phyloP scores from a whole-genome alignment of 2,113 vertebrate species.

The Anguilla rostrata region DNA sequence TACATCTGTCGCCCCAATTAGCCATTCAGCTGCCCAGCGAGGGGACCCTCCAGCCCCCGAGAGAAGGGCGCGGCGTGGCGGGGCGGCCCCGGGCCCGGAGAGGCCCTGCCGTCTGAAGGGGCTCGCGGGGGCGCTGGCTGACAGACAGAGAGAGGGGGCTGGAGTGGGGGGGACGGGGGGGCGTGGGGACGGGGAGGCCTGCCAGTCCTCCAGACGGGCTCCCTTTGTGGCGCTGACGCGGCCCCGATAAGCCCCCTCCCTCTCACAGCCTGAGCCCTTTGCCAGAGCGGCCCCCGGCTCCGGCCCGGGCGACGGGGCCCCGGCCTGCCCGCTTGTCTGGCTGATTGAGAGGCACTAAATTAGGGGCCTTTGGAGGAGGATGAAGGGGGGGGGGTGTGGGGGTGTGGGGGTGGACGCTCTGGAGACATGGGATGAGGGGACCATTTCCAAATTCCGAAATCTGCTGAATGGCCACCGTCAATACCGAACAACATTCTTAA shows the following conservation, averaged over 20 bases:
- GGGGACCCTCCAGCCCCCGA: slow-evolving; percentile 33
- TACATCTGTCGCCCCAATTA: slow-evolving; percentile 67
- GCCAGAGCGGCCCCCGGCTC: slow-evolving; percentile 43
- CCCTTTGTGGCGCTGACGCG: slow-evolving; percentile 61
- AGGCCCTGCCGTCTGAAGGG: slow-evolving; percentile 57
- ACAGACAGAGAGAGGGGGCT: slow-evolving; percentile 49
- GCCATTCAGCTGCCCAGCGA: slow-evolving; percentile 44
- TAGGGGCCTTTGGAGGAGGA: slow-evolving; percentile 51
- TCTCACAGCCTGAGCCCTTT: slow-evolving; percentile 54
- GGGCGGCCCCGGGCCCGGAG: slow-evolving; percentile 55
- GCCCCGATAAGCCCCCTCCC: slow-evolving; percentile 49
- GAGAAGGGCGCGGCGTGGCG: slow-evolving; percentile 6
- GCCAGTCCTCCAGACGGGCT: slow-evolving; percentile 60
- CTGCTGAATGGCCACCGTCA: not conserved
- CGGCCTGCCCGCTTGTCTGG: slow-evolving; percentile 68
- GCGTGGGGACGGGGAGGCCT: slow-evolving; percentile 48
- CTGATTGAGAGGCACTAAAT: slow-evolving; percentile 68
- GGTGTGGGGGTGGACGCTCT: not conserved
- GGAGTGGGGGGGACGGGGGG: slow-evolving; percentile 32
- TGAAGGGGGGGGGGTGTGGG: not conserved
- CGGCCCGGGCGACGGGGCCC: slow-evolving; percentile 62
- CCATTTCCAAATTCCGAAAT: slow-evolving; percentile 10
- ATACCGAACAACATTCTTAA: not conserved
- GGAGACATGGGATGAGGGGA: not conserved
- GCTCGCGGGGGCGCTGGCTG: slow-evolving; percentile 49